Conservation (phyloP, 2,888 invertebrate species). For the Brachynemurus nebulosus region DNA sequence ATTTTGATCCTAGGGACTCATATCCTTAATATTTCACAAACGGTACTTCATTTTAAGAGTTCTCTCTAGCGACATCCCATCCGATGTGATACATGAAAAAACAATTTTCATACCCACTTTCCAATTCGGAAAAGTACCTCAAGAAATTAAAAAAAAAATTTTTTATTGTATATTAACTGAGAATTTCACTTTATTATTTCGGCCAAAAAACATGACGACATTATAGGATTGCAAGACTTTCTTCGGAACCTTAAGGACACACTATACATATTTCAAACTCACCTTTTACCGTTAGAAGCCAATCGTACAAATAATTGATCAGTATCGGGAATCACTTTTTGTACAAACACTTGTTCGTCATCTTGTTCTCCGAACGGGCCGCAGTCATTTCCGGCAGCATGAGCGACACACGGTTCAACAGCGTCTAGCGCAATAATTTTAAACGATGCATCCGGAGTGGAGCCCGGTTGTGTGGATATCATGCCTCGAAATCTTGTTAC, state of each 20-base stretch:
- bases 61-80: no score
- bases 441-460: conserved; percentile 93
- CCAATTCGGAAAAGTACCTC: no score
- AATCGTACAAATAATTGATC: conserved; percentile 87
- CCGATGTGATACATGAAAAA: no score
- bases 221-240: no score
- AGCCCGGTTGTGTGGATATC: conserved; percentile 98
- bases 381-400: conserved; percentile 48
- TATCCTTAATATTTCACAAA: no score
- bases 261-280: conserved; percentile 15
- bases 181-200: conserved; percentile 3
- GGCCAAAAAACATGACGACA: no score
- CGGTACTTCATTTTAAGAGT: no score
- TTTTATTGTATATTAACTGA: no score
- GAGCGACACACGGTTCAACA: conserved; percentile 48
- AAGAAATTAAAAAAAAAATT: no score
- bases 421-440: conserved; percentile 78
- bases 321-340: conserved; percentile 94
- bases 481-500: conserved; percentile 95
- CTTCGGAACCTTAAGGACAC: no score
- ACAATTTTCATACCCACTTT: no score
- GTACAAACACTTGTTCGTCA: conserved; percentile 95
- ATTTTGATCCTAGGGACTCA: no score
- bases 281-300: conserved; percentile 90
- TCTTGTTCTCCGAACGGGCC: conserved; percentile 97